Base-by-base conservation (phyloP, 2,797 vertebrate genomes). In the Simalia tracyae region DNA sequence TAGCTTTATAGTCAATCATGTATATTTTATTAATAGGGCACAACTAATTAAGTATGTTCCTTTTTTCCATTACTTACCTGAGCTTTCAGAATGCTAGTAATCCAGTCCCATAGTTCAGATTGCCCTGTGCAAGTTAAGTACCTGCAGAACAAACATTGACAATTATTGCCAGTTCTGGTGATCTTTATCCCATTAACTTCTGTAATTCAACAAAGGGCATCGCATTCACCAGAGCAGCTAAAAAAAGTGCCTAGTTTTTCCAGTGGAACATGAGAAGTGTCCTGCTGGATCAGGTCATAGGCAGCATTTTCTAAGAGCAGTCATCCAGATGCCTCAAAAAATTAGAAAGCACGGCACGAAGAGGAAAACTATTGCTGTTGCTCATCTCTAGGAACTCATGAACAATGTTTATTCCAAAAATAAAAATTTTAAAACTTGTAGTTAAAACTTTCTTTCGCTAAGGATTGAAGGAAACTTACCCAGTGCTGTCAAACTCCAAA, bases 31-130 rank as follows among this genome's bases (percentile, higher is more conserved):
- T 60, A 50, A 7, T 56, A 31, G 17, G 11, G 9, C 50, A 50
- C 57, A 87, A 46, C 26, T 61, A 50, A 76, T 36, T 4, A 14
- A 19, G 3, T 19, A 17, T 8, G 11, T 3, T 81, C 5, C 84
- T 26, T 86, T n/a, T 46, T 14, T 57, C 28, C 12, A 63, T 84
- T 85, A 93, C 96, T 91, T 94, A 98, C 98, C 98, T 99, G 99
- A 92, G 98, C 98, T 96, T 98, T 99, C 86, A 99, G 98, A 95
- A 99, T 98, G 96, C 98, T 98, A 89, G 98, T 98, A 95, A 98
- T 98, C 99, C 99, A 99, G 95, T 99, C 98, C 99, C 99, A 99
- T 95, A 99, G 97, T 90, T 99, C 99, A 0, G 98, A 96, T 96
- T 99, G 98, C 3, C 97, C 97, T 0, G 95, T 96, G 93, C 98